A percentile compares a stretch with the other conserved stretches of the same genome.
phyloP scores from a whole-genome alignment of 2,797 vertebrate species.

The Pseudochirops cupreus region DNA sequence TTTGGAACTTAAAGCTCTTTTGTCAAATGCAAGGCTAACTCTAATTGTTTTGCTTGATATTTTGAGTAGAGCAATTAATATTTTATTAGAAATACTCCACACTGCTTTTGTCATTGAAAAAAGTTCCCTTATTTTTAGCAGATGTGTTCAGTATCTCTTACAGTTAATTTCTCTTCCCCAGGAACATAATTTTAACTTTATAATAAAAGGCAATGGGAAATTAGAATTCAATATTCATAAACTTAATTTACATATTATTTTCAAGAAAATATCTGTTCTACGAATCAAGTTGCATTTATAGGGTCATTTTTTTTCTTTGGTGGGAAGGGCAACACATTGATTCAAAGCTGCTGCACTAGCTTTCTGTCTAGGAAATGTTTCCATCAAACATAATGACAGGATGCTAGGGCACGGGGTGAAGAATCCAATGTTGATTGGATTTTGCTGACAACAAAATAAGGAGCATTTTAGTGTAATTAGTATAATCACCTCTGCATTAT shows the following conservation, averaged over 20 bases:
- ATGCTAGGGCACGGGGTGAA: background rate
- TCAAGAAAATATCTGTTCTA: background rate
- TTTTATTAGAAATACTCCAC: background rate
- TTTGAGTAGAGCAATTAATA: background rate
- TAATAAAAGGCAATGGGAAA: conserved; percentile 37
- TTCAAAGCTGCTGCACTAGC: background rate
- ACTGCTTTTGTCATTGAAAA: background rate
- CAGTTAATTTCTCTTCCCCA: background rate
- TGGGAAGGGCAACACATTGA: background rate
- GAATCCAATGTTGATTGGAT: background rate
- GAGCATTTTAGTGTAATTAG: background rate
- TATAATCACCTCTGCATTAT: background rate
- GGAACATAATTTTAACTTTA: conserved; percentile 52
- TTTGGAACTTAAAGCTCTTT: background rate
- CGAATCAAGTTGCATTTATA: background rate
- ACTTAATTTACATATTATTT: conserved; percentile 18
- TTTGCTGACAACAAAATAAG: background rate
- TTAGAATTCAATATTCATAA: conserved; percentile 37
- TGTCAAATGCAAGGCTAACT: background rate
- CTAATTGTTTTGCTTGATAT: background rate
- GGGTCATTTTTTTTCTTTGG: background rate
- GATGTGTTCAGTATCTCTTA: background rate
- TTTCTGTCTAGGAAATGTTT: background rate
- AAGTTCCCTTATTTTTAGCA: background rate
- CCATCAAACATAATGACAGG: background rate